Evolutionary conservation across 2,888 invertebrate species (phyloP).

Genomic region (Dasysyrphus tricinctus): DNA sequence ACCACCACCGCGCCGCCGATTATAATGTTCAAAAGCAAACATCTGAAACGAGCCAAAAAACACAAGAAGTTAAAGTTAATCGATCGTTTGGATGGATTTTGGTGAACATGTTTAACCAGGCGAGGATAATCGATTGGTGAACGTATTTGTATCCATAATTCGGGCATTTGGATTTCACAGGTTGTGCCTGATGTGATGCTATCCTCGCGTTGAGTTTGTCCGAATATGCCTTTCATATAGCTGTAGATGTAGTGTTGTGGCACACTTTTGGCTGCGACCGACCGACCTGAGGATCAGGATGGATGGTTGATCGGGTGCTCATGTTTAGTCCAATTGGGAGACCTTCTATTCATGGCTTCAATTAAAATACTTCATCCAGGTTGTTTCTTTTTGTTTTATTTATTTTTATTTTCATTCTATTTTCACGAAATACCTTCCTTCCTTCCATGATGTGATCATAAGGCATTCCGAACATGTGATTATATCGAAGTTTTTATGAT

Average conservation of each 20-base stretch:
- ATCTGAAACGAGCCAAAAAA: conserved; percentile 21
- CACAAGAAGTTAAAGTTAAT: conserved; percentile 57
- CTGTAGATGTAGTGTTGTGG: neutral
- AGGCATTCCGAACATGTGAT: conserved; percentile 55
- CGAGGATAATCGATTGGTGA: conserved; percentile 70
- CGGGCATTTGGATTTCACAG: conserved; percentile 65
- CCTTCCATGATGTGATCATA: conserved; percentile 57
- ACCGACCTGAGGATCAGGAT: neutral
- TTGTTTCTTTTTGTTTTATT: conserved; percentile 25
- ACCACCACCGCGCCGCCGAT: neutral
- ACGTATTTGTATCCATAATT: conserved; percentile 55
- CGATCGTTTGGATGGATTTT: conserved; percentile 65
- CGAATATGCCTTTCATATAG: neutral
- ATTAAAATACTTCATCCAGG: conserved; percentile 53
- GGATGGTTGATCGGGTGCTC: neutral
- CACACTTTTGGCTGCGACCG: conserved; percentile 37
- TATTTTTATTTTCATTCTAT: conserved; percentile 4
- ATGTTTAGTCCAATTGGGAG: neutral
- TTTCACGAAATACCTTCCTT: conserved; percentile 36
- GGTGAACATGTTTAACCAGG: conserved; percentile 60
- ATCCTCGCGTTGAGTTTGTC: neutral
- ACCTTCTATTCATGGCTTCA: conserved; percentile 35
- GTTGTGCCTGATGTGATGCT: conserved; percentile 22
- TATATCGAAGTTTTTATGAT: conserved; percentile 48
- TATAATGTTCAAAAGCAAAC: conserved; percentile 1